phyloP scores from a whole-genome alignment of 2,797 vertebrate species.

The Synanceia verrucosa region DNA sequence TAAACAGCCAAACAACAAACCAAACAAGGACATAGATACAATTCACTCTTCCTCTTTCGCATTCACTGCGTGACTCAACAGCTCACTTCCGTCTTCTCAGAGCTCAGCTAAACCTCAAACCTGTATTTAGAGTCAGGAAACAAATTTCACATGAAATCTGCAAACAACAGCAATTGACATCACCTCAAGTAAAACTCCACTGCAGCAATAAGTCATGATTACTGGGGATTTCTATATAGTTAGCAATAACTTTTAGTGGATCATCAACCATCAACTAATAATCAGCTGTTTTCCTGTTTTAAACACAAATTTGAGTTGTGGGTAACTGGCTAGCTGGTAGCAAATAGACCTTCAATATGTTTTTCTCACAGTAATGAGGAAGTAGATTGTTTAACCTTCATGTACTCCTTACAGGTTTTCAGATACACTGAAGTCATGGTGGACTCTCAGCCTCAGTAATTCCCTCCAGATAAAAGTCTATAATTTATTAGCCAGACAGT shows the following conservation, averaged over 20 bases:
- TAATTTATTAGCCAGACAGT: background rate
- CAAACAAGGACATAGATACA: slow-evolving; percentile 48
- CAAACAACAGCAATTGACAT: background rate
- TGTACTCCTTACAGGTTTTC: background rate
- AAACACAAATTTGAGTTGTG: background rate
- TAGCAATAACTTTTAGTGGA: background rate
- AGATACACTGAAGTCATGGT: background rate
- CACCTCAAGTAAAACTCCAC: background rate
- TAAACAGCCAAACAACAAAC: background rate
- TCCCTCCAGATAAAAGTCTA: background rate
- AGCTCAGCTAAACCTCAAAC: slow-evolving; percentile 21
- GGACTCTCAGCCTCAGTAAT: background rate
- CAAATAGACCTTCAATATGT: background rate
- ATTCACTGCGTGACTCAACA: slow-evolving; percentile 60
- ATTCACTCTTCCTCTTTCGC: slow-evolving; percentile 72
- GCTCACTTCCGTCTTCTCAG: slow-evolving; percentile 68
- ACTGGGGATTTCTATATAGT: background rate
- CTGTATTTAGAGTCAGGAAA: slow-evolving; percentile 23
- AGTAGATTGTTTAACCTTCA: background rate
- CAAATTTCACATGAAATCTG: background rate
- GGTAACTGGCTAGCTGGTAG: no score
- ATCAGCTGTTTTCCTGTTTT: background rate
- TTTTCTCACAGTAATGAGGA: slow-evolving; percentile 2
- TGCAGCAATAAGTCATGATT: background rate
- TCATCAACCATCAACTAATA: background rate